Percentiles rank a stretch among this genome's conserved stretches.
These are phyloP conservation scores for Pyrgus malvae DNA, from an alignment of 2,888 invertebrate species.

Conservation along the genomic window DNA sequence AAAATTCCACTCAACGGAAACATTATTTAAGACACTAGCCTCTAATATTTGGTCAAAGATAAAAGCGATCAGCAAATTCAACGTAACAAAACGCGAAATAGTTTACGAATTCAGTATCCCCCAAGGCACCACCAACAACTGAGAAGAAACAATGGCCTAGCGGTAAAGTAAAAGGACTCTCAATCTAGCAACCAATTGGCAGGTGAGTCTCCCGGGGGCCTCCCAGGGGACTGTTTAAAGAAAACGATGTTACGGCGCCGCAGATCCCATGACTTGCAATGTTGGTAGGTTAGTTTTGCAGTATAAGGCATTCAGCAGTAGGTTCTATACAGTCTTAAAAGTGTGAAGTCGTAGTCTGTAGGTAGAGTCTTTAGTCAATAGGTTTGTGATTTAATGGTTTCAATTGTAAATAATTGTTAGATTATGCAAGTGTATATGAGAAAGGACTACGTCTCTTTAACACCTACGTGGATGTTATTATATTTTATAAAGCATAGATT, in stretches of 20 bases:
- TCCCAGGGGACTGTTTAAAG: constrained; percentile 58
- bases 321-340: neutral
- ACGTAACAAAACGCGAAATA: neutral
- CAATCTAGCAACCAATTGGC: constrained; percentile 52
- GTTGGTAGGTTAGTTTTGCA: neutral
- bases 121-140: constrained; percentile 1
- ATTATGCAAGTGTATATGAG: too few species aligned
- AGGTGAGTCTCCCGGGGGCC: constrained; percentile 55
- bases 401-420: too few species aligned
- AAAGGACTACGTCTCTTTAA: too few species aligned
- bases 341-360: neutral
- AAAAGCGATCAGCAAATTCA: neutral
- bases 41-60: too few species aligned
- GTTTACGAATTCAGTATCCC: neutral
- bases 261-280: constrained; percentile 59
- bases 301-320: neutral
- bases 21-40: too few species aligned
- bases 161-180: constrained; percentile 64
- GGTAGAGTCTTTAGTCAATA: too few species aligned
- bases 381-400: too few species aligned
- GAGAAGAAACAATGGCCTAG: constrained; percentile 44
- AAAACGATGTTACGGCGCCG: constrained; percentile 44
- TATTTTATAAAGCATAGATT: too few species aligned
- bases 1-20: too few species aligned
- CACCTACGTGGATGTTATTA: too few species aligned